A percentile compares a stretch with the other conserved stretches of the same genome.
Conservation (phyloP, 2,888 invertebrate species). For the Callimorpha dominula region DNA sequence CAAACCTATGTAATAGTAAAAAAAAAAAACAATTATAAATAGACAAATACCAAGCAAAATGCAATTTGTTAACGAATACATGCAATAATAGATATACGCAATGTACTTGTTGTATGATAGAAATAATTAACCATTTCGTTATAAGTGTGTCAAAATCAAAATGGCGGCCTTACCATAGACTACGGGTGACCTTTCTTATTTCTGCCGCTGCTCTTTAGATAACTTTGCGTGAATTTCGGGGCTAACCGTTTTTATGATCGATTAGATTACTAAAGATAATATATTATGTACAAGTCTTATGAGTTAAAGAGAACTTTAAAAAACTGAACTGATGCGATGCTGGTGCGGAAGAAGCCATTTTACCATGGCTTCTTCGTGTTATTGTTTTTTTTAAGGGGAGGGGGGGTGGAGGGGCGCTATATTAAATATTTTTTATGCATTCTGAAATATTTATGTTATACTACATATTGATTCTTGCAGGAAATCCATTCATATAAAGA, state of each 20-base stretch:
- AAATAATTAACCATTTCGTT: constrained; percentile 37
- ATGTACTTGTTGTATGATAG: constrained; percentile 35
- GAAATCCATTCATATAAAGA: no score
- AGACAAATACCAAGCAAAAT: constrained; percentile 12
- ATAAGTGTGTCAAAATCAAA: constrained; percentile 36
- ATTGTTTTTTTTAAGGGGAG: no score
- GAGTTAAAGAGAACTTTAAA: background rate
- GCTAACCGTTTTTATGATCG: constrained; percentile 13
- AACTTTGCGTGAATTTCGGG: constrained; percentile 17
- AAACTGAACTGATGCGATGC: no score
- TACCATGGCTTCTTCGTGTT: no score
- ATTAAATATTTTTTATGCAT: no score
- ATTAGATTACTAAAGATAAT: background rate
- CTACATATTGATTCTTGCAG: no score
- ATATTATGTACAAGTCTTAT: background rate
- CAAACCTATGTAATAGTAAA: background rate
- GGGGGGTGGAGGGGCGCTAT: no score
- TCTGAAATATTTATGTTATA: no score
- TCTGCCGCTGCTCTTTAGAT: constrained; percentile 9
- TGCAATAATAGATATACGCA: constrained; percentile 39
- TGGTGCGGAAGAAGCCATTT: no score
- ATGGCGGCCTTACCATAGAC: constrained; percentile 11
- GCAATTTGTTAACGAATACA: constrained; percentile 27
- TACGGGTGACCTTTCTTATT: constrained; percentile 20
- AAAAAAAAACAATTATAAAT: constrained; percentile 17